Evolutionary conservation across 2,113 vertebrate genomes (phyloP).

Genomic region (Cyprinus carpio): DNA sequence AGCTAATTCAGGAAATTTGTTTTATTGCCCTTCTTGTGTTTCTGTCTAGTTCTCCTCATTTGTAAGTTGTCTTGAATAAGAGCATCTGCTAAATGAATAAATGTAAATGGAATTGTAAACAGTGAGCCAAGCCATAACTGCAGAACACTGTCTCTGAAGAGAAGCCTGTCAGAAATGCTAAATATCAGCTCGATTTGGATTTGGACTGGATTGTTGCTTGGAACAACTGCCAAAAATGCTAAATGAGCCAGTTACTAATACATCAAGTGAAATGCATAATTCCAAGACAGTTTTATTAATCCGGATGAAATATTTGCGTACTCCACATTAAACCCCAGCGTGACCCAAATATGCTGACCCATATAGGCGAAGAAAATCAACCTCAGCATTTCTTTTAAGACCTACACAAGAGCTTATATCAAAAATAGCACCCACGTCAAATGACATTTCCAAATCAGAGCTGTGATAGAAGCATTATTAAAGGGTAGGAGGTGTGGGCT

Average conservation of each 20-base stretch:
- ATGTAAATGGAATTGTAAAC: constrained; percentile 25
- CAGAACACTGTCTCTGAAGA: background rate
- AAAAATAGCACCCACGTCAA: constrained; percentile 16
- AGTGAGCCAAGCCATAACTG: constrained; percentile 12
- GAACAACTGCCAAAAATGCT: constrained; percentile 29
- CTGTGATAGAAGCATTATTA: constrained; percentile 17
- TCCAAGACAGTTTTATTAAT: constrained; percentile 30
- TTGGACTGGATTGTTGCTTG: background rate
- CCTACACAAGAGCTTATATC: constrained; percentile 20
- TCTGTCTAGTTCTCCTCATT: background rate
- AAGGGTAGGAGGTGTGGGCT: constrained; percentile 19
- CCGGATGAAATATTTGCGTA: constrained; percentile 32
- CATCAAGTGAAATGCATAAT: background rate
- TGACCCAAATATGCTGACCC: constrained; percentile 39
- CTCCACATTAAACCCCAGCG: constrained; percentile 1
- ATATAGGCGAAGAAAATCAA: constrained; percentile 15
- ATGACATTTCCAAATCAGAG: constrained; percentile 17
- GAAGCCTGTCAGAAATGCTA: background rate
- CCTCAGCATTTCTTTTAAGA: background rate
- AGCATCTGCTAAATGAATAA: constrained; percentile 14
- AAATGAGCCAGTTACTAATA: constrained; percentile 24
- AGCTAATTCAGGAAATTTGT: background rate
- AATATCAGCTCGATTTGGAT: constrained; percentile 23
- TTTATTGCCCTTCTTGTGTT: background rate
- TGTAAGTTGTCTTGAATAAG: constrained; percentile 13